These are phyloP conservation scores for Rhinatrema bivittatum DNA, from an alignment of 2,797 vertebrate species.

Conservation along the genomic window DNA sequence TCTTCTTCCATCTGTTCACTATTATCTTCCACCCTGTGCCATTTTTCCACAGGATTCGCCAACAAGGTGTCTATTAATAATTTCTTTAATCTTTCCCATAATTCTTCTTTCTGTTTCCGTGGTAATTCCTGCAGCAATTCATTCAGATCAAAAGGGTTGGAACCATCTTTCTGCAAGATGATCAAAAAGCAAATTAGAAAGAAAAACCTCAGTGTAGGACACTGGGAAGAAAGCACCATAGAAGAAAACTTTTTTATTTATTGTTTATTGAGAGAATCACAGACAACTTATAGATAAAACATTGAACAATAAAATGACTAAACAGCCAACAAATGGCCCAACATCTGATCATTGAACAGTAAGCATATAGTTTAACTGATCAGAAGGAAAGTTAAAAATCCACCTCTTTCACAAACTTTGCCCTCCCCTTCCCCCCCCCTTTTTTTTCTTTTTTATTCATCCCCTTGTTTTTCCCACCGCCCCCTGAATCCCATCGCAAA, in stretches of 20 bases:
- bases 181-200: no score
- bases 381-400: no score
- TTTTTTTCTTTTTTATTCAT: no score
- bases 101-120: constrained; percentile 66
- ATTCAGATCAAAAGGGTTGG: constrained; percentile 70
- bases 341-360: no score
- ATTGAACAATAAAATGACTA: no score
- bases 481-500: no score
- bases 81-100: constrained; percentile 68
- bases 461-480: no score
- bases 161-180: constrained; percentile 61
- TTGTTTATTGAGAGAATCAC: no score
- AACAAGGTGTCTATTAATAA: constrained; percentile 62
- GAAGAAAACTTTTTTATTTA: not conserved
- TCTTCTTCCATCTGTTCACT: constrained; percentile 59
- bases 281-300: not conserved
- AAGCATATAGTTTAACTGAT: no score
- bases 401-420: no score
- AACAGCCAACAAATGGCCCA: no score
- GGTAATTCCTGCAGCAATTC: constrained; percentile 85
- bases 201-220: not conserved
- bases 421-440: no score
- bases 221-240: not conserved
- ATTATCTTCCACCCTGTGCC: constrained; percentile 38
- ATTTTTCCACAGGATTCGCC: constrained; percentile 67